Base-by-base conservation (phyloP, 2,113 vertebrate genomes). In the Brachyistius frenatus region DNA sequence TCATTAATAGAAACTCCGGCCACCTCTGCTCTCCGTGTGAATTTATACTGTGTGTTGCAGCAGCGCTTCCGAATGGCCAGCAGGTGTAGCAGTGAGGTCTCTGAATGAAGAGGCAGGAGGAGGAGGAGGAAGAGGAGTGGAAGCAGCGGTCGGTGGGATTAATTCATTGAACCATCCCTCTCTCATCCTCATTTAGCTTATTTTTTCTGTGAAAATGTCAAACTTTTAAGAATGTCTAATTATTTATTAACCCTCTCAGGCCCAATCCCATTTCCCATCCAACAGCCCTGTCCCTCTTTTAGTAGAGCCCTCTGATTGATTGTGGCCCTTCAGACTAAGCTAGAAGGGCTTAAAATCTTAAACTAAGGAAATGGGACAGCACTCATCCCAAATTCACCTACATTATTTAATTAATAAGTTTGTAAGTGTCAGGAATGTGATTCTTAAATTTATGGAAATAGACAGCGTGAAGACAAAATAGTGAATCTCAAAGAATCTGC, bases 41-140 rank as follows among this genome's bases (percentile, higher is more conserved):
- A 23, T 23, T 23, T 57, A 39, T 2, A 3, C 41, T 76, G 54
- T 64, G 44, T n/a, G 56, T 41, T 62, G 79, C 63, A 46, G 82
- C 84, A 89, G 78, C 73, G 11, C 68, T 66, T 64, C 8, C 3
- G 47, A 80, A 76, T 23, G 82, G 76, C 89, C 91, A 91, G 91
- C 87, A 93, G 89, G 92, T 89, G 90, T 89, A 93, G 91, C 89
- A 88, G 77, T 83, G 87, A 90, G 86, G 83, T 85, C 73, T 89
- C 7, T 58, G 58, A 57, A 80, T 81, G 39, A 66, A 60, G 64
- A 79, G 78, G 53, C 55, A 75, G 71, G 44, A 76, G 58, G 78
- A 52, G 71, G 44, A 76, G 58, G 78, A 52, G n/a, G 68, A 41
- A 33, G 8, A 5, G 78, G 41, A 66, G 32, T 65, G 46, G 64